phyloP scores from a whole-genome alignment of 2,797 vertebrate species.

The Gobionotothen gibberifrons region DNA sequence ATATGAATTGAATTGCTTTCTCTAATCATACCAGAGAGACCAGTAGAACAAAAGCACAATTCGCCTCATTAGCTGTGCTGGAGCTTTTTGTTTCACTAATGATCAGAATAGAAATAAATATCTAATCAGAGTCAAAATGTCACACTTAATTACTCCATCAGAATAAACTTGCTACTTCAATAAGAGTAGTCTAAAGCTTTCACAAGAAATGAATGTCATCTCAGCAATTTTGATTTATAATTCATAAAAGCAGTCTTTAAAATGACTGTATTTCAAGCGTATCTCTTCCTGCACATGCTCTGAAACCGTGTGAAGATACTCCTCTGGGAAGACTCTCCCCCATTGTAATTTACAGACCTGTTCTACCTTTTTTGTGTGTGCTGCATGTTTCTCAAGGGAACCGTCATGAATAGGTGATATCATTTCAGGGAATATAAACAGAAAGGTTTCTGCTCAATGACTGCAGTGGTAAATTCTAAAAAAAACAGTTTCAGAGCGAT shows the following conservation, averaged over 20 bases:
- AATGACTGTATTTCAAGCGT: background rate
- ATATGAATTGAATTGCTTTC: background rate
- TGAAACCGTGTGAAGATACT: background rate
- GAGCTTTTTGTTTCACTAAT: background rate
- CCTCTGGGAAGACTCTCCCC: background rate
- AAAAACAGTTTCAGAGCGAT: background rate
- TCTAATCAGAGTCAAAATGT: background rate
- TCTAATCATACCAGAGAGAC: background rate
- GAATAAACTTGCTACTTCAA: background rate
- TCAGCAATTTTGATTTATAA: background rate
- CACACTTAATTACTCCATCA: background rate
- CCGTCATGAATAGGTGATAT: slow-evolving; percentile 24
- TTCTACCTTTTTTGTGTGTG: slow-evolving; percentile 7
- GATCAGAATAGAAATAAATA: background rate
- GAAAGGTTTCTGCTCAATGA: slow-evolving; percentile 11
- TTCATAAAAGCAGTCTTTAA: background rate
- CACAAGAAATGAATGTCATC: background rate
- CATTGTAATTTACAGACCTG: slow-evolving; percentile 17
- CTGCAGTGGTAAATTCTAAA: background rate
- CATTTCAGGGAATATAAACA: slow-evolving; percentile 15
- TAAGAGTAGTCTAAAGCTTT: background rate
- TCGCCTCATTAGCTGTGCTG: background rate
- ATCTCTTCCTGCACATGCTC: background rate
- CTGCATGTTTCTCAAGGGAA: slow-evolving; percentile 21
- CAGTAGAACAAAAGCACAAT: background rate